Evolutionary conservation across 2,113 vertebrate species (phyloP), one percentile per base, ranked within the genome.

Genomic region (Nipponia nippon): DNA sequence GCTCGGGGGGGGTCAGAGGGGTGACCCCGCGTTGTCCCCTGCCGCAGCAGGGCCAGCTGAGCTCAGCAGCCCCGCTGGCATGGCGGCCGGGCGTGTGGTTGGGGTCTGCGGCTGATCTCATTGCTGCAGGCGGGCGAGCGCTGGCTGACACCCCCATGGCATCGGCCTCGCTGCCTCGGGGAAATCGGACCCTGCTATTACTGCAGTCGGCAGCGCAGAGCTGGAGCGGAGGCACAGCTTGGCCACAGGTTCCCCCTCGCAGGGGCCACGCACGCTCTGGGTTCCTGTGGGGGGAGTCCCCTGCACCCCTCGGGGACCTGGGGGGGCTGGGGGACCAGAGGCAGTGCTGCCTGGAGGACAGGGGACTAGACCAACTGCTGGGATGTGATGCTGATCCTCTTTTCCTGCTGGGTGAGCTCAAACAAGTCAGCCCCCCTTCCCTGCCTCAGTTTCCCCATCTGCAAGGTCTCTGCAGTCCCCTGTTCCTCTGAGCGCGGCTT

Each of bases 1-100:
- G 1, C 40, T 23, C 0, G 0, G 2, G 7, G 5, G 4, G 16
- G 10, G 19, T 17, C 18, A 10, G 30, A 47, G 26, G 36, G 52
- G n/a, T 70, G 59, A 36, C 26, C 18, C 11, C 1, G 5, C 13
- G 0, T 29, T 36, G 55, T 50, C 7, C 26, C 36, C 52, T 49
- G 6, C 5, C 1, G 3, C 36, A 11, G 66, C 8, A 2, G 40
- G 40, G 49, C 47, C 2, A 32, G n/a, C 65, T 56, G 89, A 75
- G 67, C 70, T 71, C 32, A 23, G 56, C 16, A 34, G 71, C 42
- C 49, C 58, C 1, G 11, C 25, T 76, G 67, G 26, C 27, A 21
- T 2, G 7, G 32, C 6, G 5, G 63, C 40, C 85, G 14, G 85
- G 72, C 71, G 13, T n/a, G 82, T 42, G 61, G 52, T 52, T 80